Conservation (phyloP, 37 sponge, comb jelly and placozoan genomes). For the Axinella damicornis region DNA sequence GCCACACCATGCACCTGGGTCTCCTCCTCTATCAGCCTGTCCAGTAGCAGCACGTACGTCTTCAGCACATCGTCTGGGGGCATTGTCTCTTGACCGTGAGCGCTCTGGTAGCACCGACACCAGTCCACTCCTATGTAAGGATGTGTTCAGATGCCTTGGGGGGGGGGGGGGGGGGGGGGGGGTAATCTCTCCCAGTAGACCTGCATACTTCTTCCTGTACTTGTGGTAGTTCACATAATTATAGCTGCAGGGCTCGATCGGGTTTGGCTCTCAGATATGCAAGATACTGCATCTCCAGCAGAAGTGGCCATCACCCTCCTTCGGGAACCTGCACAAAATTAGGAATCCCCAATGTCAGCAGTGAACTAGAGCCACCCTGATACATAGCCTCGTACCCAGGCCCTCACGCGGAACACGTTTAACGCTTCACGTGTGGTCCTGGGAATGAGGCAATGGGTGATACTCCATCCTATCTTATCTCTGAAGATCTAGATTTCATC, state of each 20-base stretch:
- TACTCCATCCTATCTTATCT: no score
- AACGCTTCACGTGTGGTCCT: no score
- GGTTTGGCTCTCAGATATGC: constrained; percentile 55
- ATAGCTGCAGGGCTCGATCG: constrained; percentile 41
- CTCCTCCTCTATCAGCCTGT: constrained; percentile 70
- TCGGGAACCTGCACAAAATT: no score
- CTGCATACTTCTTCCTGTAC: constrained; percentile 44
- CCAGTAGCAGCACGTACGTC: constrained; percentile 44
- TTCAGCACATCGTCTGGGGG: background rate
- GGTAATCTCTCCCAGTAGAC: constrained; percentile 47
- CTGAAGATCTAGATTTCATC: no score
- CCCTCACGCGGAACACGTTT: no score
- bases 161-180: no score
- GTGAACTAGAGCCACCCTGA: no score
- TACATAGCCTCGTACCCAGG: no score
- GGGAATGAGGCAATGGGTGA: no score
- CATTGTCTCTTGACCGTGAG: background rate
- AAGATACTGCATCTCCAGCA: background rate
- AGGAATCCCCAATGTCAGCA: no score
- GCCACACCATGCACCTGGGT: constrained; percentile 76
- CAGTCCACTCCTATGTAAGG: constrained; percentile 13
- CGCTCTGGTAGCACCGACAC: constrained; percentile 28
- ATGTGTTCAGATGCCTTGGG: constrained; percentile 2
- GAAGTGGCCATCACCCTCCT: background rate
- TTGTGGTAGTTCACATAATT: constrained; percentile 63